phyloP scores from a whole-genome alignment of 1,140 invertebrate species.

The Aphis craccivora region DNA sequence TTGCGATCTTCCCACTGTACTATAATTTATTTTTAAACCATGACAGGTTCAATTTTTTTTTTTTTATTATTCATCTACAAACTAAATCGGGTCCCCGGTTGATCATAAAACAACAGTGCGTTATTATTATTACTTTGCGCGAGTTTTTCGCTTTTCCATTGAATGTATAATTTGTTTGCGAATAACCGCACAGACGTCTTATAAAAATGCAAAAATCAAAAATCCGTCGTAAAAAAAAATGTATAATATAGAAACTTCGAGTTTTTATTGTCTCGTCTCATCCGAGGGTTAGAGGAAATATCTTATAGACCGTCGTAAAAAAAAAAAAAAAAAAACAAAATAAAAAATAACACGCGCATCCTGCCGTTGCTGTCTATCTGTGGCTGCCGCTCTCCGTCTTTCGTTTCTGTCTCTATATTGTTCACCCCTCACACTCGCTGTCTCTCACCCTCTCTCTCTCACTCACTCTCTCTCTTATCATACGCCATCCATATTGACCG shows the following conservation, averaged over 20 bases:
- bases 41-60: conserved; percentile 50
- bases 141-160: conserved; percentile 20
- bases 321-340: conserved; percentile 13
- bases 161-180: conserved; percentile 34
- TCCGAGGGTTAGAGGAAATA: conserved; percentile 26
- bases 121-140: conserved; percentile 42
- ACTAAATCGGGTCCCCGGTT: conserved; percentile 8
- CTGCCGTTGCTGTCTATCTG: background rate
- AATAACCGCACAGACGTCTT: conserved; percentile 12
- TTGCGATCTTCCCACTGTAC: background rate
- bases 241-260: background rate
- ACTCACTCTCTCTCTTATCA: conserved; percentile 16
- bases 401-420: too few relatives aligned
- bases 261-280: conserved; percentile 39
- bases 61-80: conserved; percentile 20
- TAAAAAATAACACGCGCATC: conserved; percentile 34
- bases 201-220: conserved; percentile 57
- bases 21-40: conserved; percentile 45
- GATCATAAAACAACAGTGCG: conserved; percentile 43
- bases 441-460: background rate
- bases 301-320: conserved; percentile 9
- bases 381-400: background rate
- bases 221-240: conserved; percentile 26
- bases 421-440: too few relatives aligned
- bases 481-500: conserved; percentile 56